Percentiles rank a stretch among this genome's conserved stretches.
Evolutionary conservation across 1,140 invertebrate genomes (phyloP).

Genomic region (Trichonephila clavata): DNA sequence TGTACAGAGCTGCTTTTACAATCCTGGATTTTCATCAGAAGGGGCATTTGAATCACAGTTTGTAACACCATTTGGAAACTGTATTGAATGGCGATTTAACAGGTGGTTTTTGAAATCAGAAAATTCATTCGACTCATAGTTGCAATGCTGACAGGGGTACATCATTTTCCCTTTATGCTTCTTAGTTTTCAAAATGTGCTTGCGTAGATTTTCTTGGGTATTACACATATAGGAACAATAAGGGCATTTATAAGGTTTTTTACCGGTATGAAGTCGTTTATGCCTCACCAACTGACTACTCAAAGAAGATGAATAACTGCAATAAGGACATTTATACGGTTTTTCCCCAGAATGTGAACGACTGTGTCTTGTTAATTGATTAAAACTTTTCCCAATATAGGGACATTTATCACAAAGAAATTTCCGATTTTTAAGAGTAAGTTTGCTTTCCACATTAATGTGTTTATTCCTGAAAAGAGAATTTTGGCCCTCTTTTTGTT

Average conservation of each 20-base stretch:
- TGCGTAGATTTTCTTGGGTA: conserved; percentile 92
- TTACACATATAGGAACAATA: conserved; percentile 90
- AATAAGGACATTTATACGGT: conserved; percentile 79
- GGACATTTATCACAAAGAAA: conserved; percentile 86
- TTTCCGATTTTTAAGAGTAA: conserved; percentile 77
- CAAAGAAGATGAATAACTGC: conserved; percentile 85
- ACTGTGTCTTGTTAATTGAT: conserved; percentile 80
- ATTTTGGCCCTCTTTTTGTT: conserved; percentile 83
- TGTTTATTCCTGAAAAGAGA: not conserved
- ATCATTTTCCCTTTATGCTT: conserved; percentile 89
- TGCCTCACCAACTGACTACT: conserved; percentile 76
- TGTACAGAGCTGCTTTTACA: not conserved
- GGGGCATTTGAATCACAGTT: not conserved
- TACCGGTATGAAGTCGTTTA: conserved; percentile 80
- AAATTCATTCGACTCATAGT: conserved; percentile 85
- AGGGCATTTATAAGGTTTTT: conserved; percentile 83
- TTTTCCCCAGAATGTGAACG: conserved; percentile 77
- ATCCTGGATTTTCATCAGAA: not conserved
- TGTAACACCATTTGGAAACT: conserved; percentile 14
- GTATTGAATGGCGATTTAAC: conserved; percentile 82
- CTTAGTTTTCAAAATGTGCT: conserved; percentile 90
- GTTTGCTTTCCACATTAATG: not conserved
- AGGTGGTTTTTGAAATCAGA: conserved; percentile 87
- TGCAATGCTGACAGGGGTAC: conserved; percentile 88
- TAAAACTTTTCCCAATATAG: conserved; percentile 85